Base-by-base conservation (phyloP, 2,888 invertebrate genomes). In the Rhagonycha lutea region DNA sequence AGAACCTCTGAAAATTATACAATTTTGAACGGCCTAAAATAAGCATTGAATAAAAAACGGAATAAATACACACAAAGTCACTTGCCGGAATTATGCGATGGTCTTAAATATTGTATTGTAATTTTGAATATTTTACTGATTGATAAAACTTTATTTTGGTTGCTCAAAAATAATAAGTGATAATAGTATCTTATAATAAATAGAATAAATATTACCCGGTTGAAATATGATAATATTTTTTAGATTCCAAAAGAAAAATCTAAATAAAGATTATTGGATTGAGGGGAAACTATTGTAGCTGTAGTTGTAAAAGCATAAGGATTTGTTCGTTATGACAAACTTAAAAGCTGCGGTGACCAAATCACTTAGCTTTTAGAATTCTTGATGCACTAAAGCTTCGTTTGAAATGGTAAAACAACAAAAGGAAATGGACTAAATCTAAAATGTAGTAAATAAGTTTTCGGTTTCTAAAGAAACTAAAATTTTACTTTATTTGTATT, bases 321-420 rank as follows among this genome's bases (percentile, higher is more conserved):
- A 76, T 76, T 76, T 76, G 76, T 73, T 73, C 76, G 76, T 76
- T 76, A 76, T 76, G 71, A 74, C 73, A 76, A 76, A 76, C 71
- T 73, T 76, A 74, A 74, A 76, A 76, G 76, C 76, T 71, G 69
- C 61, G 76, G 76, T 76, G 76, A 76, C 76, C 76, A 76, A 76
- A 73, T 76, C 76, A 73, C 76, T 76, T 76, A 76, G 70, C 9
- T 69, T 61, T 61, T 28, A 61, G 67, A 65, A 73, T 73, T 70
- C 76, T 73, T 63, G 63, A 69, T 23, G 60, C 29, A 47, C 70
- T 67, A 61, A 65, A 29, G 70, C 60, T 23, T 70, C 68, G 62
- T 71, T 76, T 76, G 76, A 73, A 74, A 73, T 71, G 68, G 65
- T 74, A 68, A 69, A 76, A 76, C 71, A 76, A 76, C 76, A 73